Evolutionary conservation across 2,888 invertebrate genomes (phyloP).

Genomic region (Cephus sareptanus): DNA sequence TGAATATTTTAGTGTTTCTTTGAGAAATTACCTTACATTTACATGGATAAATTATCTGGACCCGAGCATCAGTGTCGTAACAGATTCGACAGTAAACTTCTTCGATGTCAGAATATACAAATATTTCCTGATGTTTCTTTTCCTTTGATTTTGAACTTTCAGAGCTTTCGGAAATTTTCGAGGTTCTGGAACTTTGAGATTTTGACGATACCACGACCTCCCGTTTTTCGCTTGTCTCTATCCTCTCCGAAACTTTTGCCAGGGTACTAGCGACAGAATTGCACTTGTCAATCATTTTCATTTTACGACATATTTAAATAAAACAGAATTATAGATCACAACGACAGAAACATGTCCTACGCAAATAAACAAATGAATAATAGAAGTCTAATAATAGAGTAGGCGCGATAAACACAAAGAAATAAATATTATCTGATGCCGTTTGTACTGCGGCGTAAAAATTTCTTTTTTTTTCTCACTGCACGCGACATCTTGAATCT

Average conservation of each 20-base stretch:
- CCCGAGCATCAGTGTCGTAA: slow-evolving; percentile 66
- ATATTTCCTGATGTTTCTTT: neutral
- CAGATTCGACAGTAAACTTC: slow-evolving; percentile 66
- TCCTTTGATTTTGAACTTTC: slow-evolving; percentile 12
- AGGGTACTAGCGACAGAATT: slow-evolving; percentile 38
- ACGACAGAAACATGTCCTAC: neutral
- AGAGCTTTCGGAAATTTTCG: slow-evolving; percentile 13
- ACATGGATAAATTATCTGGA: slow-evolving; percentile 67
- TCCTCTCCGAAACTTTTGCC: slow-evolving; percentile 31
- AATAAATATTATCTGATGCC: neutral
- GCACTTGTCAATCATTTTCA: slow-evolving; percentile 34
- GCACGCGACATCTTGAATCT: neutral
- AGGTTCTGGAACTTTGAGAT: slow-evolving; percentile 5
- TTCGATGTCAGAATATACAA: neutral
- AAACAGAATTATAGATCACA: neutral
- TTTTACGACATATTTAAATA: neutral
- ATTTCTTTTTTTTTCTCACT: neutral
- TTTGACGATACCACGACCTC: neutral
- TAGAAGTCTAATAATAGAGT: neutral
- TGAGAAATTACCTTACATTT: slow-evolving; percentile 66
- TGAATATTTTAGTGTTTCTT: neutral
- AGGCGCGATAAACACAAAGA: neutral
- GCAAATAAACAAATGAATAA: neutral
- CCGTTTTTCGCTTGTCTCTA: neutral
- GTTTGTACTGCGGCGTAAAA: neutral